Percentiles rank a stretch among this genome's conserved stretches.
phyloP scores from a whole-genome alignment of 2,888 invertebrate genomes.

The Hirtodrosophila histrioides region DNA sequence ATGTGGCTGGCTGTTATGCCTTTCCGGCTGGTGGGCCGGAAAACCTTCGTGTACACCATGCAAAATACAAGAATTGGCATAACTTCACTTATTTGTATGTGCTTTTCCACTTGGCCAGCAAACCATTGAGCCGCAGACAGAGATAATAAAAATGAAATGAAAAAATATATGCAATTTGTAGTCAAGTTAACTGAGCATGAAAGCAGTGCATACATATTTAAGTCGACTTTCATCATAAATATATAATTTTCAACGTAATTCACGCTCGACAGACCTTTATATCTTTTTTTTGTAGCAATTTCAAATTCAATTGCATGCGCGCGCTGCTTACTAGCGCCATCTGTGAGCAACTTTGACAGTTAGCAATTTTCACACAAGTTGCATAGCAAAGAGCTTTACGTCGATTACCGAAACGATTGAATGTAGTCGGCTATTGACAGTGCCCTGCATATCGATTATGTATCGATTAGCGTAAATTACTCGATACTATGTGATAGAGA shows the following conservation, averaged over 20 bases:
- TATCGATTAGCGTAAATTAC: constrained; percentile 55
- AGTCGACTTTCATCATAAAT: constrained; percentile 11
- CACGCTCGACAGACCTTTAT: neutral
- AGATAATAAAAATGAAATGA: constrained; percentile 35
- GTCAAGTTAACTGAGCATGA: constrained; percentile 3
- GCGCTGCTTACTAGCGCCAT: constrained; percentile 29
- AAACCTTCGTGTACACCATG: constrained; percentile 17
- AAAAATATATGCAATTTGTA: constrained; percentile 9
- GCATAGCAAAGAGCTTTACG: constrained; percentile 19
- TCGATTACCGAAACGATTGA: neutral
- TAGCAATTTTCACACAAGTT: neutral
- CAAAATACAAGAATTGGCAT: constrained; percentile 12
- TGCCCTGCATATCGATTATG: constrained; percentile 23
- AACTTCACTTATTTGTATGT: constrained; percentile 31
- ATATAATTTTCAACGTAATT: constrained; percentile 1
- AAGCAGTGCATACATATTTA: constrained; percentile 25
- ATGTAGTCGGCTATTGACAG: constrained; percentile 4
- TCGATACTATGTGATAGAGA: constrained; percentile 70
- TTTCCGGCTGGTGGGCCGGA: neutral
- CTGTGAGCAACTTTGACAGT: neutral
- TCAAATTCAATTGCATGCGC: constrained; percentile 8
- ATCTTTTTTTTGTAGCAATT: neutral
- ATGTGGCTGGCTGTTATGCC: constrained; percentile 35
- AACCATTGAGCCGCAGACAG: constrained; percentile 35
- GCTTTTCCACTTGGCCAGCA: neutral